Evolutionary conservation across 2,113 vertebrate species (phyloP), one percentile per base, ranked within the genome.

Genomic region (Phasianus colchicus): DNA sequence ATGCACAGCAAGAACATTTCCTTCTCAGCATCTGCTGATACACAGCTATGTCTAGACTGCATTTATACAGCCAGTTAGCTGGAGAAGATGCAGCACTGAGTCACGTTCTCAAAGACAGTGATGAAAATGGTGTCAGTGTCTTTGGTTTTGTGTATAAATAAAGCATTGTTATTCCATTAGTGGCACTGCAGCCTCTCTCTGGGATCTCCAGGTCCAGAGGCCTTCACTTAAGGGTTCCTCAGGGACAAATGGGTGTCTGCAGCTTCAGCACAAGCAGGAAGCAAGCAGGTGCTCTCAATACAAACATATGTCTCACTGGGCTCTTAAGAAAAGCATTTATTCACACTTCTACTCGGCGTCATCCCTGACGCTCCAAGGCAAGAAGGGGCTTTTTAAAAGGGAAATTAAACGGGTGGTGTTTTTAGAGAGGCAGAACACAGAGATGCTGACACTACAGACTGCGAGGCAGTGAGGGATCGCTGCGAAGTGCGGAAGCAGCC

Each of bases 1-100:
- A 92, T 66, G 78, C 80, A 90, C 42, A 91, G 79, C 55, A 95
- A 60, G 93, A 94, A 89, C 54, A 88, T 89, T 92, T 80, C 42
- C 67, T 57, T 88, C 79, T 32, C 38, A 86, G 83, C 81, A 89
- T 88, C 71, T 93, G 83, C 63, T 76, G 67, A 76, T 43, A 88
- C n/a, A 87, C 87, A 90, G 86, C 86, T 32, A 69, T 79, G 45
- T 48, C 64, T 89, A 73, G 84, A 84, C 42, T 32, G 7, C 47
- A 70, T 47, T 95, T 84, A 63, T 84, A 61, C 82, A 82, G 57
- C 11, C 32, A 75, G 74, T 36, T 71, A 47, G 77, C 65, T 29
- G 65, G 4, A 64, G 43, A 92, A 93, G 43, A 61, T 10, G 38
- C 0, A 3, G 20, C 8, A 67, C 30, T 48, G 52, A 71, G 77